Evolutionary conservation across 2,113 vertebrate genomes (phyloP).

Genomic region (Piliocolobus tephrosceles): DNA sequence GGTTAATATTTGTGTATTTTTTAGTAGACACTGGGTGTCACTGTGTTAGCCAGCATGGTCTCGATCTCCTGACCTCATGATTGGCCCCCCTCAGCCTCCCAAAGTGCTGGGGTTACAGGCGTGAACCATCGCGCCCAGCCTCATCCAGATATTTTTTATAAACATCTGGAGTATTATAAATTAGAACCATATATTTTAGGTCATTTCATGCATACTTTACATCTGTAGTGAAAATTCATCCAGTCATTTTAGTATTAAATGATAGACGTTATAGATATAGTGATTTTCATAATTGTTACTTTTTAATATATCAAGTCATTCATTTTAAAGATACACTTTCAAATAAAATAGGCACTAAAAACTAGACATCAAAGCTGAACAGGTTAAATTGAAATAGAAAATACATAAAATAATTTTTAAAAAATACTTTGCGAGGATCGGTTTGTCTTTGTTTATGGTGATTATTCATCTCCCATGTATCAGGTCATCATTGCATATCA

Average conservation of each 20-base stretch:
- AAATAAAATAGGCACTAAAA: conserved; percentile 56
- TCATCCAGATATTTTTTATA: conserved; percentile 29
- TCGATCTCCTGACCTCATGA: too few species aligned
- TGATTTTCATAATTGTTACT: conserved; percentile 48
- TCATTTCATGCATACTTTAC: not conserved
- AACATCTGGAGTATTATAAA: not conserved
- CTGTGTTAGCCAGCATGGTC: too few species aligned
- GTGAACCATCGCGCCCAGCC: too few species aligned
- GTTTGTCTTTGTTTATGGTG: conserved; percentile 64
- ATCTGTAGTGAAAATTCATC: conserved; percentile 28
- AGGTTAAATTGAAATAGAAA: conserved; percentile 33
- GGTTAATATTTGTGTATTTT: not conserved
- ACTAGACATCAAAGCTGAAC: not conserved
- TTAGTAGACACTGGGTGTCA: not conserved
- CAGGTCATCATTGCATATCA: conserved; percentile 57
- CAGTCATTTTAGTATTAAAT: conserved; percentile 11
- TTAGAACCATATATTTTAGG: conserved; percentile 33
- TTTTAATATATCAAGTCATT: conserved; percentile 23
- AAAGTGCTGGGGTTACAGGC: too few species aligned
- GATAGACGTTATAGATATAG: conserved; percentile 6
- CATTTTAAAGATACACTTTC: conserved; percentile 46
- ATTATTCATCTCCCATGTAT: conserved; percentile 60
- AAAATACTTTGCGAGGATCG: not conserved
- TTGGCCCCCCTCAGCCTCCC: too few species aligned
- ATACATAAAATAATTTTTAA: conserved; percentile 28